These are phyloP conservation scores for Sula dactylatra DNA, from an alignment of 2,113 vertebrate species.

Conservation along the genomic window DNA sequence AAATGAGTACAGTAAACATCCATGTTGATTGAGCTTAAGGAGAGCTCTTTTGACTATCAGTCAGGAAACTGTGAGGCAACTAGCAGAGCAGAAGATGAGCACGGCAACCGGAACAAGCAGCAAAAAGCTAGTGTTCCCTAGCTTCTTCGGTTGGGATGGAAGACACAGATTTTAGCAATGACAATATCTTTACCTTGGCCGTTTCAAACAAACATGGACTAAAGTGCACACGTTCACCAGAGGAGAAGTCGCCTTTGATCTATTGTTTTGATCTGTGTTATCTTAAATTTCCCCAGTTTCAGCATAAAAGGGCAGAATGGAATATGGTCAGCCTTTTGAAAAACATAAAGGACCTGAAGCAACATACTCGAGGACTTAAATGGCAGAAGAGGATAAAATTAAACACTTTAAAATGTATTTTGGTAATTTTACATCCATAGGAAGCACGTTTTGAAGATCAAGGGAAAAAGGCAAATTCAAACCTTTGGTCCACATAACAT, in stretches of 20 bases:
- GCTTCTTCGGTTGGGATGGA: too few relatives aligned
- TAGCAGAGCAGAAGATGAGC: not conserved
- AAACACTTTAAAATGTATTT: not conserved
- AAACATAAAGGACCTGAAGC: not conserved
- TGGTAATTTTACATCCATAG: not conserved
- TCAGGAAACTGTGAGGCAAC: not conserved
- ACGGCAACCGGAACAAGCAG: fast-evolving
- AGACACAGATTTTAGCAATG: not conserved
- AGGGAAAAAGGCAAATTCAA: not conserved
- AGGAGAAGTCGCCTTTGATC: not conserved
- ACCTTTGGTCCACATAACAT: not conserved
- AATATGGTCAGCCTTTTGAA: not conserved
- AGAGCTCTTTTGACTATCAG: not conserved
- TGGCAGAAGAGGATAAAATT: not conserved
- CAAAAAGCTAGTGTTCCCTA: not conserved
- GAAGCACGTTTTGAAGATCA: not conserved
- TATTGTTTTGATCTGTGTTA: not conserved
- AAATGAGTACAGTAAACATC: not conserved
- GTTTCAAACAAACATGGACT: not conserved
- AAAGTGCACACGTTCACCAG: not conserved
- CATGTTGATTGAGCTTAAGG: fast-evolving
- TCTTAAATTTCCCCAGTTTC: not conserved
- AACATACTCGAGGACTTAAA: not conserved
- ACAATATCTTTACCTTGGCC: not conserved
- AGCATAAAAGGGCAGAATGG: not conserved